A percentile compares a stretch with the other conserved stretches of the same genome.
phyloP scores from a whole-genome alignment of 2,797 vertebrate species.

The Neosilurus mollespiculum region DNA sequence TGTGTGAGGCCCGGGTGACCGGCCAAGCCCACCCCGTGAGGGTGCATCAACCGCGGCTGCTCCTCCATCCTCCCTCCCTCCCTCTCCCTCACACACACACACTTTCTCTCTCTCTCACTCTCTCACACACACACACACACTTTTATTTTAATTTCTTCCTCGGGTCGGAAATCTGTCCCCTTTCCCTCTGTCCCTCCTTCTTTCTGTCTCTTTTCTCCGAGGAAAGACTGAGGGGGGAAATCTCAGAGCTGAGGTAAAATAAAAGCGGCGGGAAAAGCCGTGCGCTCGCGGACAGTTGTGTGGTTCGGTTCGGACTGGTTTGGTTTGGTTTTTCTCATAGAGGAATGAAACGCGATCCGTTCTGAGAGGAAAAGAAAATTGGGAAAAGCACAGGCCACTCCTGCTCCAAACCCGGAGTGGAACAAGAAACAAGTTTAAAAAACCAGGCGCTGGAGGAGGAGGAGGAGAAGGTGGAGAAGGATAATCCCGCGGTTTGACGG shows the following conservation, averaged over 20 bases:
- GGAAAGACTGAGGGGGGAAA: neutral
- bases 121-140: neutral
- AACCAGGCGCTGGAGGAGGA: neutral
- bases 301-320: neutral
- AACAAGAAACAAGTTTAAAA: constrained; percentile 32
- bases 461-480: neutral
- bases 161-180: neutral
- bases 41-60: constrained; percentile 94
- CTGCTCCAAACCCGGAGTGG: constrained; percentile 15
- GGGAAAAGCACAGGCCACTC: neutral
- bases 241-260: neutral
- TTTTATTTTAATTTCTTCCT: constrained; percentile 21
- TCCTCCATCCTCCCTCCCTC: constrained; percentile 80
- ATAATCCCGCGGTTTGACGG: constrained; percentile 8
- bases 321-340: neutral
- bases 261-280: constrained; percentile 17
- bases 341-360: constrained; percentile 1
- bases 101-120: neutral
- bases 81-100: too few relatives aligned
- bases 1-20: constrained; percentile 93
- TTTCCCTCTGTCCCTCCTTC: neutral
- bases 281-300: constrained; percentile 19
- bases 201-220: neutral
- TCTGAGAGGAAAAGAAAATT: neutral
- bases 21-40: constrained; percentile 92